Evolutionary conservation across 2,797 vertebrate species (phyloP).

Genomic region (Gila robusta): DNA sequence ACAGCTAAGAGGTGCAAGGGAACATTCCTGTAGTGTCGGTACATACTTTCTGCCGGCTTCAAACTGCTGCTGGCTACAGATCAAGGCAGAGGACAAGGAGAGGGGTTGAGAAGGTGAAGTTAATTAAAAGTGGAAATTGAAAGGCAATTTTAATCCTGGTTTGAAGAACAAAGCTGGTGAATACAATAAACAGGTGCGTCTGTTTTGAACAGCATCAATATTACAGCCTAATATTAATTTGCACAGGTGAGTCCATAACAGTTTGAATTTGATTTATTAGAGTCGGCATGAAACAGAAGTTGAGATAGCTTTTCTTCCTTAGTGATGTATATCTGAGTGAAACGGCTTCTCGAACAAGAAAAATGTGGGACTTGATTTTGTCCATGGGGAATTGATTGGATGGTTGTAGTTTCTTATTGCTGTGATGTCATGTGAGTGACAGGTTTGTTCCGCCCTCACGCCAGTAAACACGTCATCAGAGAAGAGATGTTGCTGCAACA

Average conservation of each 20-base stretch:
- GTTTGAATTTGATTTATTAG: not conserved
- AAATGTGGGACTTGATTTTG: too few species aligned
- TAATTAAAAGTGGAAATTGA: not conserved
- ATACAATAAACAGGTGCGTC: not conserved
- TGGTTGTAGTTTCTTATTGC: too few species aligned
- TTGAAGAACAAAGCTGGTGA: not conserved
- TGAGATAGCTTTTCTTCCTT: not conserved
- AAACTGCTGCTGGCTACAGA: slow-evolving; percentile 12
- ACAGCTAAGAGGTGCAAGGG: not conserved
- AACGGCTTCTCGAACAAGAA: not conserved
- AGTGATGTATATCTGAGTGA: not conserved
- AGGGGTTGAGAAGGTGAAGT: not conserved
- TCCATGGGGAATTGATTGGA: too few species aligned
- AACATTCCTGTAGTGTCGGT: slow-evolving; percentile 7
- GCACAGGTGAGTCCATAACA: not conserved
- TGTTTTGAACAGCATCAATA: not conserved
- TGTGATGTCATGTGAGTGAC: too few species aligned
- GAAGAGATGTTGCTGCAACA: not conserved
- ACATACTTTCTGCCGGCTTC: not conserved
- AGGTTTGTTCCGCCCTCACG: too few species aligned
- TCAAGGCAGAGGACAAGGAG: not conserved
- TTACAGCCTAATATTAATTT: not conserved
- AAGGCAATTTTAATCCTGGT: not conserved
- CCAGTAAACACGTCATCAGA: not conserved
- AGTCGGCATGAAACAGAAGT: not conserved